Evolutionary conservation across 2,888 invertebrate genomes (phyloP).

Genomic region (Volucella inanis): DNA sequence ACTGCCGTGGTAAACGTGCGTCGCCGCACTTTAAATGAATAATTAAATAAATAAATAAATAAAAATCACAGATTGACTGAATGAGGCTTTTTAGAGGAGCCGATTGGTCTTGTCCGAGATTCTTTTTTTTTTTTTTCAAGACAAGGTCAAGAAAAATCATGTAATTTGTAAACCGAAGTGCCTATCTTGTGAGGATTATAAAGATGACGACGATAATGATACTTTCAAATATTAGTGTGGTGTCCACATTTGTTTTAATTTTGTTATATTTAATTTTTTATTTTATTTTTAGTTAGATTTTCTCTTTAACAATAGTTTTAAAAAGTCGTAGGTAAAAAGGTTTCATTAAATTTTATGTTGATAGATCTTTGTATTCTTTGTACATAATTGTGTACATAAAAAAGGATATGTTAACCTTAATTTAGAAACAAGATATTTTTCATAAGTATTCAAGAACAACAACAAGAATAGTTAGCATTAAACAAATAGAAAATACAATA

Average conservation of each 20-base stretch:
- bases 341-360: constrained; percentile 44
- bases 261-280: constrained; percentile 20
- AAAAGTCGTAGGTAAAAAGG: constrained; percentile 47
- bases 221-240: constrained; percentile 41
- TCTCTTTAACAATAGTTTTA: background rate
- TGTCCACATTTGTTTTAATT: constrained; percentile 34
- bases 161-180: constrained; percentile 65
- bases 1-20: constrained; percentile 46
- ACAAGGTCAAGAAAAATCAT: constrained; percentile 23
- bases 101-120: constrained; percentile 17
- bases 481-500: constrained; percentile 14
- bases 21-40: constrained; percentile 49
- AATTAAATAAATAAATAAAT: constrained; percentile 11
- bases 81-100: constrained; percentile 30
- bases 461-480: constrained; percentile 12
- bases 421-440: constrained; percentile 35
- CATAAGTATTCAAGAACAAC: constrained; percentile 34
- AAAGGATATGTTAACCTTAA: constrained; percentile 28
- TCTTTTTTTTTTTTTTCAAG: background rate
- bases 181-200: constrained; percentile 64
- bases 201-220: constrained; percentile 16
- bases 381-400: constrained; percentile 57
- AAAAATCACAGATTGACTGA: constrained; percentile 62
- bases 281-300: background rate
- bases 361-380: constrained; percentile 19